Conservation (phyloP, 2,888 invertebrate species). For the Drosophila anomelani region DNA sequence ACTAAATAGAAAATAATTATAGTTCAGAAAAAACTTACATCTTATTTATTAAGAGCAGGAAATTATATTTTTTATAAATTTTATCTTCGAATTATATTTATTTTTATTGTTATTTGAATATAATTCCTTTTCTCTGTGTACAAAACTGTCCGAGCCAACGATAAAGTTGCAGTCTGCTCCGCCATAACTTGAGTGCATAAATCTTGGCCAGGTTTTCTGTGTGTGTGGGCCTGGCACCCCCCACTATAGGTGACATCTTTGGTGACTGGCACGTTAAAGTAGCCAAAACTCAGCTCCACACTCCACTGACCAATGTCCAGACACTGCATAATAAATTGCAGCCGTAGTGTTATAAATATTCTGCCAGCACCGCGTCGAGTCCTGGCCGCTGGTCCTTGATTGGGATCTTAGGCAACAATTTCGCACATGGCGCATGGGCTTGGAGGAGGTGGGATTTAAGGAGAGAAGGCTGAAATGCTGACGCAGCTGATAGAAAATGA, state of each 20-base stretch:
- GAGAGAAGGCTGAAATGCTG: constrained; percentile 72
- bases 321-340: constrained; percentile 82
- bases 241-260: constrained; percentile 75
- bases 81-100: neutral
- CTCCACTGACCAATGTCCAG: constrained; percentile 46
- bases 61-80: neutral
- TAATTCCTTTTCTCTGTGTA: constrained; percentile 11
- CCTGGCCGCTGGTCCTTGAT: constrained; percentile 60
- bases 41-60: neutral
- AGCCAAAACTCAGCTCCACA: constrained; percentile 36
- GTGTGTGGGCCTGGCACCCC: neutral
- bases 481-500: constrained; percentile 58
- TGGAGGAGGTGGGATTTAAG: constrained; percentile 54
- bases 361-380: constrained; percentile 40
- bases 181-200: constrained; percentile 78
- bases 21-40: neutral
- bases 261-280: constrained; percentile 64
- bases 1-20: neutral
- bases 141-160: constrained; percentile 45
- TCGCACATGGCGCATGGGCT: constrained; percentile 77
- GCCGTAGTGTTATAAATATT: constrained; percentile 81
- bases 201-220: constrained; percentile 62
- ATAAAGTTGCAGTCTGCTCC: constrained; percentile 72
- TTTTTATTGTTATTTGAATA: neutral
- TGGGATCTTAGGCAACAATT: constrained; percentile 80